Base-by-base conservation (phyloP, 2,888 invertebrate species). In the Mayetiola destructor region DNA sequence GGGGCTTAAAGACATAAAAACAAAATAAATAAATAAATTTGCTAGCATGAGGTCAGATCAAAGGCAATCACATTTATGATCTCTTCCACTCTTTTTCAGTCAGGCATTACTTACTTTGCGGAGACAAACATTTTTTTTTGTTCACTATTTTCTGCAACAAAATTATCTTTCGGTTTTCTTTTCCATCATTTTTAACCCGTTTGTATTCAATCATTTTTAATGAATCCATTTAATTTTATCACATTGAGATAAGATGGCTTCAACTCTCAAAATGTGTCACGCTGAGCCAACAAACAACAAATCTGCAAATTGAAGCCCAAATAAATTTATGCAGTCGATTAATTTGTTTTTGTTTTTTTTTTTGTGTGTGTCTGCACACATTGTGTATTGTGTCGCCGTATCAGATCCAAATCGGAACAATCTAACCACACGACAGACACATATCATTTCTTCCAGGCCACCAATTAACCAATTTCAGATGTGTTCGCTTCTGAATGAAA, bases 151-250 rank as follows among this genome's bases (percentile, higher is more conserved):
- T 42, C 23, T n/a, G n/a, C n/a, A n/a, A n/a, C n/a, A n/a, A n/a
- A n/a, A n/a, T n/a, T n/a, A n/a, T n/a, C n/a, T 21, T 23, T 42
- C 23, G 14, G 36, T 14, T 9, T 36, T 36, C 40, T 40, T 16
- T 48, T 14, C 12, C 23, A 4, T 23, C 42, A 21, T 9, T 23
- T 42, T 21, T 27, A 20, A 21, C 27, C 48, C n/a, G 27, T 27
- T 23, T 27, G 16, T 48, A 21, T 40, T 40, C 40, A 40, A 21
- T 40, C 40, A 40, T 40, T 40, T 40, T 40, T 48, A 48, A 48
- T 48, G 48, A 48, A 48, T 48, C 27, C 48, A 48, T 48, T 48
- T 48, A 48, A 48, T 27, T 48, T 48, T 48, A 48, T 48, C 27
- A 48, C 48, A 48, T 48, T 48, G 23, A 48, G 48, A 48, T 48